Conservation (phyloP, 2,797 vertebrate genomes). For the Netta rufina region DNA sequence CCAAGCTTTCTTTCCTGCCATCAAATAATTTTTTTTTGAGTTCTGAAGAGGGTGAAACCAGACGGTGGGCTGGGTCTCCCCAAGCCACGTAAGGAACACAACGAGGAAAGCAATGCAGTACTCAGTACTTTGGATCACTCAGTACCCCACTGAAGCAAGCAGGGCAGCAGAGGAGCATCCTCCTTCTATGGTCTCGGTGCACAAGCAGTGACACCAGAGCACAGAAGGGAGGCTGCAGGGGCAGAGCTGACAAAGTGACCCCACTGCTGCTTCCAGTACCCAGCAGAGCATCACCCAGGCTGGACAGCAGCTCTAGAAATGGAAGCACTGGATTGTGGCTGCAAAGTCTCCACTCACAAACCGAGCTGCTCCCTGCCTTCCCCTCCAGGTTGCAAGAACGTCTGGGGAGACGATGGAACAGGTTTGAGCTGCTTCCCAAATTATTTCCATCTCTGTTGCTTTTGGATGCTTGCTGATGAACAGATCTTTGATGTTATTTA, state of each 20-base stretch:
- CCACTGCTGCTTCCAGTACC: not conserved
- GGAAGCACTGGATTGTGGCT: not conserved
- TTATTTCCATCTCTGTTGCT: not conserved
- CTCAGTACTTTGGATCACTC: not conserved
- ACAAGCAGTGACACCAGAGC: not conserved
- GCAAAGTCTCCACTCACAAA: not conserved
- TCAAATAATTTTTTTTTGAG: not conserved
- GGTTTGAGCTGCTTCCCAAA: not conserved
- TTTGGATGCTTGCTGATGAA: no score
- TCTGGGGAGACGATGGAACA: fast-evolving
- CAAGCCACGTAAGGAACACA: not conserved
- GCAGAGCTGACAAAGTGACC: not conserved
- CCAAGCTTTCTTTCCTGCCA: not conserved
- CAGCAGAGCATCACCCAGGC: fast-evolving
- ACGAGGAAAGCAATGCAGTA: not conserved
- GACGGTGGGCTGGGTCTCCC: not conserved
- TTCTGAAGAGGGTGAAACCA: not conserved
- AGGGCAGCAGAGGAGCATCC: not conserved
- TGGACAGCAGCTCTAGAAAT: fast-evolving
- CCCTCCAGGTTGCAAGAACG: not conserved
- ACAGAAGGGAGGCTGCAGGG: not conserved
- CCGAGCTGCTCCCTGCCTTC: not conserved
- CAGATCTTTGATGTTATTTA: not conserved
- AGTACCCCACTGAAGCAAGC: not conserved
- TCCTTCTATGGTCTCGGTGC: not conserved